Evolutionary conservation across 2,113 vertebrate species (phyloP).

Genomic region (Pterocles gutturalis): DNA sequence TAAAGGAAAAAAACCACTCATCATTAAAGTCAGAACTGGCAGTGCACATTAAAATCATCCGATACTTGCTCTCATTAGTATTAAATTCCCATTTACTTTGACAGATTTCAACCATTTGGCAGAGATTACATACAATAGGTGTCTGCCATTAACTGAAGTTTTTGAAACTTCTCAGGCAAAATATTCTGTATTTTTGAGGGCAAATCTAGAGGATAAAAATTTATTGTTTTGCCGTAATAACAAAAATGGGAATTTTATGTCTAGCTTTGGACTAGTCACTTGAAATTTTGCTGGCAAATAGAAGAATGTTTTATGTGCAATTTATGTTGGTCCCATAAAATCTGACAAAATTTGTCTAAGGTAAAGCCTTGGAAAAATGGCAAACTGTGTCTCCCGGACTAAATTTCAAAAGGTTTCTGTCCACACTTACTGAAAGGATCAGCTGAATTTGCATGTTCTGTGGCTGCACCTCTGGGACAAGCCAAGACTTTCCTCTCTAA

Average conservation of each 20-base stretch:
- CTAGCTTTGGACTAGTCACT: not conserved
- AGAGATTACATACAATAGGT: not conserved
- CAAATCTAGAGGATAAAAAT: not conserved
- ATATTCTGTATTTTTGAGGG: not conserved
- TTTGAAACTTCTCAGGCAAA: not conserved
- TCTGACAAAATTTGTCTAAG: not conserved
- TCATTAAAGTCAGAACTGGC: not conserved
- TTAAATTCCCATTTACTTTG: not conserved
- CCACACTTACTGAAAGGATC: not conserved
- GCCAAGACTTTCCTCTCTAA: not conserved
- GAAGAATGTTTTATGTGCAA: accelerated
- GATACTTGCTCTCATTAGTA: not conserved
- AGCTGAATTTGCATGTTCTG: not conserved
- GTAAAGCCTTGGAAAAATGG: not conserved
- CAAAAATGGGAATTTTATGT: not conserved
- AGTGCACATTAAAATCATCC: not conserved
- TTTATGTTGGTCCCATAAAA: not conserved
- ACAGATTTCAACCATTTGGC: not conserved
- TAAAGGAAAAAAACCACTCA: too few species aligned
- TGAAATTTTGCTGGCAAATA: not conserved
- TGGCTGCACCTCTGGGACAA: not conserved
- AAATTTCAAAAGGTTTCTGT: not conserved
- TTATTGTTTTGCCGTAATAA: not conserved
- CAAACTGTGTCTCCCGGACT: not conserved
- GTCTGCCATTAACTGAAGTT: not conserved